Percentiles rank a stretch among this genome's conserved stretches.
phyloP scores from a whole-genome alignment of 2,888 invertebrate genomes.

The Coenonympha arcania region DNA sequence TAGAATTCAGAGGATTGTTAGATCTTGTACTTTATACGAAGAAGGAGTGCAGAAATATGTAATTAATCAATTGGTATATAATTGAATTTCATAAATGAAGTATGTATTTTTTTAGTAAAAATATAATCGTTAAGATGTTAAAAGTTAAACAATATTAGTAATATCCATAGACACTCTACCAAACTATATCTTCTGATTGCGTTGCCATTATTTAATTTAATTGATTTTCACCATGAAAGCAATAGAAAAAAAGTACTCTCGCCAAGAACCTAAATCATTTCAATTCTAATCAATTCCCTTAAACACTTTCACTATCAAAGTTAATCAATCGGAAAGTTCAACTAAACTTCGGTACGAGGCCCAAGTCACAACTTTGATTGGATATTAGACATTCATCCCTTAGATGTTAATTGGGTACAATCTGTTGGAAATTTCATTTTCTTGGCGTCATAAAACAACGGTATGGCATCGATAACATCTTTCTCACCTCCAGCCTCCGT shows the following conservation, averaged over 20 bases:
- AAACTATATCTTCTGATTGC: no score
- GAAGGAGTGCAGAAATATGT: no score
- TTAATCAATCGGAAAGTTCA: background rate
- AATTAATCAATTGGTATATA: no score
- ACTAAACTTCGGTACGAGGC: background rate
- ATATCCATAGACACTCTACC: no score
- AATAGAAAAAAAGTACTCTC: background rate
- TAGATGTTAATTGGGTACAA: slow-evolving; percentile 12
- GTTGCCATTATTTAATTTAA: no score
- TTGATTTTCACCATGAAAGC: no score
- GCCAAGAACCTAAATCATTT: background rate
- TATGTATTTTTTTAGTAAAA: no score
- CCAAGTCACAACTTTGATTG: slow-evolving; percentile 10
- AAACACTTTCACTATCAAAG: background rate
- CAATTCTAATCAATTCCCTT: background rate
- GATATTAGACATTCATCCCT: background rate
- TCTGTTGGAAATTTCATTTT: slow-evolving; percentile 8
- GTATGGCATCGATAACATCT: slow-evolving; percentile 10
- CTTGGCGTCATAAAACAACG: slow-evolving; percentile 9
- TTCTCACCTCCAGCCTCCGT: background rate
- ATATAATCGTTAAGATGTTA: no score
- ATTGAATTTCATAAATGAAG: no score
- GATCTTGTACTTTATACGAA: no score
- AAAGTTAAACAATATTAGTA: no score
- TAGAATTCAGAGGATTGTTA: no score